Percentiles rank a stretch among this genome's conserved stretches.
These are phyloP conservation scores for Elmis aenea DNA, from an alignment of 2,888 invertebrate species.

Conservation along the genomic window DNA sequence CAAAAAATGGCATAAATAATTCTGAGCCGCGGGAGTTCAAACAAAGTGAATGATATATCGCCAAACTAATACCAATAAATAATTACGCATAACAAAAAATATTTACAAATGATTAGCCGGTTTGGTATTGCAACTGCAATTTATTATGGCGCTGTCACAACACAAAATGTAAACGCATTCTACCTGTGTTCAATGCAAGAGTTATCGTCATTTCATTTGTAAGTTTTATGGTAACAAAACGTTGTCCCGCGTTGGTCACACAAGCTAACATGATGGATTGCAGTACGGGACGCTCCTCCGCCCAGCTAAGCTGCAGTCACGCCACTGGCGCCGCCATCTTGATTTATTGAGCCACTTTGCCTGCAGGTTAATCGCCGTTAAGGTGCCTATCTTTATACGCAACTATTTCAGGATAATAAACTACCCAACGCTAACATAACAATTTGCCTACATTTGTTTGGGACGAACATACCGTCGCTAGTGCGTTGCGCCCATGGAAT, in stretches of 20 bases:
- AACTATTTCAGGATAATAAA: constrained; percentile 14
- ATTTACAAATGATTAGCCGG: too few species aligned
- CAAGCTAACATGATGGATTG: constrained; percentile 14
- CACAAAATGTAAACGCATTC: too few species aligned
- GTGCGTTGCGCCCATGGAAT: constrained; percentile 1
- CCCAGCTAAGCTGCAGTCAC: constrained; percentile 16
- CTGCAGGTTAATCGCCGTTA: constrained; percentile 17
- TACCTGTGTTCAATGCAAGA: too few species aligned
- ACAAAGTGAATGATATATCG: too few species aligned
- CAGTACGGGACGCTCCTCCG: constrained; percentile 9
- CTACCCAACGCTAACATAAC: constrained; percentile 9
- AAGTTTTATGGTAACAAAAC: constrained; percentile 11
- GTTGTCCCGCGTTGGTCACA: constrained; percentile 11
- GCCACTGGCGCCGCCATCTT: constrained; percentile 25
- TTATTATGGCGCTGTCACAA: too few species aligned
- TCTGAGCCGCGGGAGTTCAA: too few species aligned
- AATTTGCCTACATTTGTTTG: constrained; percentile 7
- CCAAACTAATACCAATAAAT: too few species aligned
- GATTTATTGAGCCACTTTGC: constrained; percentile 21
- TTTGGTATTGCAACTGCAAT: too few species aligned
- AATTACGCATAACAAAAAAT: too few species aligned
- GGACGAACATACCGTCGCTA: not conserved
- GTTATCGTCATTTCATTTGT: too few species aligned
- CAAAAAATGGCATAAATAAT: too few species aligned
- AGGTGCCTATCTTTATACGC: constrained; percentile 18